Evolutionary conservation across 2,888 invertebrate species (phyloP).

Genomic region (Teleogryllus oceanicus): DNA sequence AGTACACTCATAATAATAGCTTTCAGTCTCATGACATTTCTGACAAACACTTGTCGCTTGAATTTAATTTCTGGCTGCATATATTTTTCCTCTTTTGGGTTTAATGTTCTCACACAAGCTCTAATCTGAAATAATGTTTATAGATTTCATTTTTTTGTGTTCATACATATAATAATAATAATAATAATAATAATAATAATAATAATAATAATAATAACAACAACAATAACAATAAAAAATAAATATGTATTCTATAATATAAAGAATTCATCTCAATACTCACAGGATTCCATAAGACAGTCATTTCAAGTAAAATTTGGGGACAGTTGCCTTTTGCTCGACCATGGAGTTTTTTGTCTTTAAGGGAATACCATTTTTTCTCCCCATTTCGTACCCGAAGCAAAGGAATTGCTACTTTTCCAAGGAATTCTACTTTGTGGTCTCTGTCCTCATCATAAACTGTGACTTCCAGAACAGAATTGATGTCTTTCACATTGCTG

Average conservation of each 20-base stretch:
- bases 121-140: slow-evolving; percentile 55
- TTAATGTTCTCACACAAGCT: slow-evolving; percentile 88
- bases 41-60: slow-evolving; percentile 88
- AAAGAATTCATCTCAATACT: slow-evolving; percentile 43
- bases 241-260: slow-evolving; percentile 19
- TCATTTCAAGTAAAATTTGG: slow-evolving; percentile 87
- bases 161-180: too few relatives aligned
- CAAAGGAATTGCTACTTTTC: slow-evolving; percentile 85
- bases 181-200: too few relatives aligned
- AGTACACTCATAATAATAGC: slow-evolving; percentile 84
- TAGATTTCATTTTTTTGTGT: too few relatives aligned
- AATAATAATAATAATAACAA: too few relatives aligned
- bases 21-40: slow-evolving; percentile 89
- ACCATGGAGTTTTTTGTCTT: slow-evolving; percentile 87
- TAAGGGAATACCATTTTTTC: slow-evolving; percentile 92
- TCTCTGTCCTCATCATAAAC: slow-evolving; percentile 97
- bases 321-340: slow-evolving; percentile 90
- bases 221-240: neutral
- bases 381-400: slow-evolving; percentile 83
- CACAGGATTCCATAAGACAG: slow-evolving; percentile 87
- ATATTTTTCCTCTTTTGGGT: slow-evolving; percentile 92
- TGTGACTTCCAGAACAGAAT: slow-evolving; percentile 88
- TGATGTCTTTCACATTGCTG: slow-evolving; percentile 92
- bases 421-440: slow-evolving; percentile 96
- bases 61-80: slow-evolving; percentile 94